Conservation (phyloP, 2,797 vertebrate genomes). For the Hydrolagus colliei region DNA sequence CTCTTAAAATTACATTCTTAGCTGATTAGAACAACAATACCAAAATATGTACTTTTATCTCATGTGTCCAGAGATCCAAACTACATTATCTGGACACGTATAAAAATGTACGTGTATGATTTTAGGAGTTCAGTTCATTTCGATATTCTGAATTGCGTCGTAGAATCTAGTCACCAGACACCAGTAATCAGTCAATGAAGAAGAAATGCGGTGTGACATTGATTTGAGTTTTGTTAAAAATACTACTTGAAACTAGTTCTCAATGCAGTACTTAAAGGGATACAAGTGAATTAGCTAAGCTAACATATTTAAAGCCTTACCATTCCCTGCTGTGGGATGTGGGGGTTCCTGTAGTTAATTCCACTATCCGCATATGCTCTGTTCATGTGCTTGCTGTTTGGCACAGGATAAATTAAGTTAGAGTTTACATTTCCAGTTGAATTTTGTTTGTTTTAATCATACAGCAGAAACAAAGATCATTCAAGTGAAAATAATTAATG, state of each 20-base stretch:
- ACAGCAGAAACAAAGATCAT: too few relatives aligned
- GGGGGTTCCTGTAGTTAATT: neutral
- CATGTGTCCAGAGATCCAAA: neutral
- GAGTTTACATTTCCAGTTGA: neutral
- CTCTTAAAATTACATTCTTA: neutral
- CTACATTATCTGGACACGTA: neutral
- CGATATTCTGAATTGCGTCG: neutral
- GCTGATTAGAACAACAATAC: neutral
- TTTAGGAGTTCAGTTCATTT: neutral
- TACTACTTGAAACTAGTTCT: neutral
- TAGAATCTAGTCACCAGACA: neutral
- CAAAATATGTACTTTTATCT: neutral
- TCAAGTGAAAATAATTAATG: too few relatives aligned
- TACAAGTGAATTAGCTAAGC: neutral
- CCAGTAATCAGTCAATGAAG: neutral
- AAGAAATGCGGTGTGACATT: neutral
- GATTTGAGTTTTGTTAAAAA: neutral
- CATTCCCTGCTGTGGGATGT: neutral
- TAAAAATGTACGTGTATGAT: neutral
- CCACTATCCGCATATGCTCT: neutral
- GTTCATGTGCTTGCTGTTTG: neutral
- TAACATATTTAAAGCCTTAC: neutral
- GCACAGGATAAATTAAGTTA: neutral
- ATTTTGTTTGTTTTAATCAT: neutral
- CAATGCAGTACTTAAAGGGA: neutral